Percentiles rank a stretch among this genome's conserved stretches.
phyloP scores from a whole-genome alignment of 2,888 invertebrate genomes.

The Tetropium fuscum region DNA sequence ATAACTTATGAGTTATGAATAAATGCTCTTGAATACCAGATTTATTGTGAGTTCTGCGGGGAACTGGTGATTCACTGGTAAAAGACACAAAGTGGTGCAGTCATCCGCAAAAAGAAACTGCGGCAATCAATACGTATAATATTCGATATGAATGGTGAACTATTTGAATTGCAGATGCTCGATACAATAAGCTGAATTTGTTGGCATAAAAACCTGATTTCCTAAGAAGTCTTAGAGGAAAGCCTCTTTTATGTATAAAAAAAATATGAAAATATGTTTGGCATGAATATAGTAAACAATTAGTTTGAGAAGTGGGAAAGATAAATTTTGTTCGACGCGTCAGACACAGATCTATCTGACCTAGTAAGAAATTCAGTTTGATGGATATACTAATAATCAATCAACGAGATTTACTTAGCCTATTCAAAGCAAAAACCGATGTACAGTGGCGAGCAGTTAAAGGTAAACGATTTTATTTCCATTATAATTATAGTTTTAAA shows the following conservation, averaged over 20 bases:
- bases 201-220: constrained; percentile 5
- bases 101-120: neutral
- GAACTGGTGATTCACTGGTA: neutral
- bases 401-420: too few relatives aligned
- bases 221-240: neutral
- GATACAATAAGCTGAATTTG: constrained; percentile 3
- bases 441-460: too few relatives aligned
- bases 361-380: neutral
- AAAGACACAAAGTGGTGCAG: constrained; percentile 5
- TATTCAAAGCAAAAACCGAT: too few relatives aligned
- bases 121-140: neutral
- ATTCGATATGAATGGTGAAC: neutral
- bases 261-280: constrained; percentile 11
- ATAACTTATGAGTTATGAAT: constrained; percentile 6
- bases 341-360: constrained; percentile 7
- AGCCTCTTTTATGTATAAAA: neutral
- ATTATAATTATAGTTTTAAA: too few relatives aligned
- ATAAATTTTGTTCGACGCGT: neutral
- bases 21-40: constrained; percentile 6
- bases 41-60: neutral
- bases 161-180: constrained; percentile 7
- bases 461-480: too few relatives aligned
- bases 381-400: too few relatives aligned
- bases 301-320: constrained; percentile 7
- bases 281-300: constrained; percentile 12